Conservation (phyloP, 2,888 invertebrate species). For the Drosophila meridionalis region DNA sequence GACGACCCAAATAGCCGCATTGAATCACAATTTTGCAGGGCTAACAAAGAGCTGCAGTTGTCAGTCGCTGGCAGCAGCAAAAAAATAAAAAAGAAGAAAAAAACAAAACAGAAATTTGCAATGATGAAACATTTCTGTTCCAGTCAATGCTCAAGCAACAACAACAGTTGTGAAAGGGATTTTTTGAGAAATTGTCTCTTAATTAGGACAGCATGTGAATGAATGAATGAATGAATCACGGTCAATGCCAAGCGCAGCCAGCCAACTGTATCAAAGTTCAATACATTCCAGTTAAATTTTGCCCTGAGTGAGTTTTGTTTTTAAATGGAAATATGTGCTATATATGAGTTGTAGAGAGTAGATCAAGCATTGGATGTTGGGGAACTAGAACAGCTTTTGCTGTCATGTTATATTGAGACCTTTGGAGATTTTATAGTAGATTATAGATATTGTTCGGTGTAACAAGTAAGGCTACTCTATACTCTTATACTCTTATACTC, state of each 20-base stretch:
- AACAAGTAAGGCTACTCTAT: no score
- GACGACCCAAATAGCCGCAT: conserved; percentile 51
- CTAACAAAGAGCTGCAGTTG: conserved; percentile 29
- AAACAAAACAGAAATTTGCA: background rate
- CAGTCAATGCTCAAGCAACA: background rate
- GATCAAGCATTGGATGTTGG: no score
- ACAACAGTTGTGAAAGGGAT: conserved; percentile 1
- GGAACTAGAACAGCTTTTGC: no score
- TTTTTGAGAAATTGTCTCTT: conserved; percentile 38
- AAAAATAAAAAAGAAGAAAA: background rate
- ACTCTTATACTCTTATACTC: no score
- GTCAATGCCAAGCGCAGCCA: conserved; percentile 32
- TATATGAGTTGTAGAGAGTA: no score
- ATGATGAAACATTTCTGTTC: conserved; percentile 7
- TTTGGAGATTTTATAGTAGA: no score
- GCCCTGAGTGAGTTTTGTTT: background rate
- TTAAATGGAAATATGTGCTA: no score
- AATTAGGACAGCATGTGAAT: conserved; percentile 48
- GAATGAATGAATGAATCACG: conserved; percentile 54
- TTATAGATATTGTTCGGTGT: no score
- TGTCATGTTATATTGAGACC: no score
- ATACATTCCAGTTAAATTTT: background rate
- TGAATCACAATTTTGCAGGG: conserved; percentile 41
- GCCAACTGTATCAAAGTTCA: conserved; percentile 13
- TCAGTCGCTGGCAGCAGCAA: background rate